phyloP scores from a whole-genome alignment of 2,888 invertebrate species.

The Hemaris fuciformis region DNA sequence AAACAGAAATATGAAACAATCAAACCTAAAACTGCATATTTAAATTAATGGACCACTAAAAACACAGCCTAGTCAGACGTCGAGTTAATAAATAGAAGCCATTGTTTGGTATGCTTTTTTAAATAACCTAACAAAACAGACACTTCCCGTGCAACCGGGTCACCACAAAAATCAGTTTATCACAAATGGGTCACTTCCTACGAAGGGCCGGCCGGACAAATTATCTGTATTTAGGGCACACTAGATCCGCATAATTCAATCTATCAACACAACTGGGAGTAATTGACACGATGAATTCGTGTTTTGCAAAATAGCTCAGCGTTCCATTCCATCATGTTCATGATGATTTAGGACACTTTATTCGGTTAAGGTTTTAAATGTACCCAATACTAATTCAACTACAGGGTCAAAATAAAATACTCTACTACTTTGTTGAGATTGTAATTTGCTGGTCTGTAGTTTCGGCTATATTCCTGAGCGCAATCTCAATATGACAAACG shows the following conservation, averaged over 20 bases:
- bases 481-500: too few species aligned
- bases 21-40: neutral
- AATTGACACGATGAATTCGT: constrained; percentile 23
- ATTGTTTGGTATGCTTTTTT: neutral
- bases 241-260: constrained; percentile 23
- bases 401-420: too few species aligned
- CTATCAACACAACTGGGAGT: constrained; percentile 22
- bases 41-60: too few species aligned
- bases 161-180: constrained; percentile 6
- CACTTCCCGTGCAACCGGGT: neutral
- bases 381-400: too few species aligned
- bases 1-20: too few species aligned
- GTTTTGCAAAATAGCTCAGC: neutral
- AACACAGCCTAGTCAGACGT: too few species aligned
- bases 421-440: too few species aligned
- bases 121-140: neutral
- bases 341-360: neutral
- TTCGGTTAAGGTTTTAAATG: neutral
- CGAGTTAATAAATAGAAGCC: too few species aligned
- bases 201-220: neutral
- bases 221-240: constrained; percentile 9
- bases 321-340: neutral
- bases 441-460: too few species aligned
- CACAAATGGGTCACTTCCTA: constrained; percentile 12
- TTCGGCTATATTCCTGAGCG: too few species aligned